Evolutionary conservation across 1,140 invertebrate genomes (phyloP).

Genomic region (Colletes gigas): DNA sequence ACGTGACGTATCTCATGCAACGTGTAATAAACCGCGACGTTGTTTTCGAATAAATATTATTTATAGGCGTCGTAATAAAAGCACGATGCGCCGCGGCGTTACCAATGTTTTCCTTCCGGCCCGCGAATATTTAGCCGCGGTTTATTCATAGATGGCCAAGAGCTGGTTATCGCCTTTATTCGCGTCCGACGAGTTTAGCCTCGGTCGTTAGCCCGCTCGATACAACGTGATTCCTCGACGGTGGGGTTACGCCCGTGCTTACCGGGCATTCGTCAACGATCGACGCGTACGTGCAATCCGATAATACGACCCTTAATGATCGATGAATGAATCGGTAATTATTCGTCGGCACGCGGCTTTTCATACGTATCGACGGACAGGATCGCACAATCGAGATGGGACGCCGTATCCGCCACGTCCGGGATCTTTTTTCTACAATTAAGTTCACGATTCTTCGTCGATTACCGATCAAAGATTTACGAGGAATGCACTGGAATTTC

Average conservation of each 20-base stretch:
- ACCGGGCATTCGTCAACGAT: slow-evolving; percentile 56
- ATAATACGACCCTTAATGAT: slow-evolving; percentile 68
- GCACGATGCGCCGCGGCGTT: neutral
- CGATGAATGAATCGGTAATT: slow-evolving; percentile 72
- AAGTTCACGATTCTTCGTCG: slow-evolving; percentile 44
- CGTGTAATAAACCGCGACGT: slow-evolving; percentile 49
- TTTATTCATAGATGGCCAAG: slow-evolving; percentile 23
- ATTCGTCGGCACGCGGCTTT: slow-evolving; percentile 23
- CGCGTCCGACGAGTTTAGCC: slow-evolving; percentile 28
- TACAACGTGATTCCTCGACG: slow-evolving; percentile 51
- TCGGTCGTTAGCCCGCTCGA: slow-evolving; percentile 47
- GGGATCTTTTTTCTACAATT: slow-evolving; percentile 46
- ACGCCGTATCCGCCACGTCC: slow-evolving; percentile 21
- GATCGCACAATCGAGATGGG: slow-evolving; percentile 29
- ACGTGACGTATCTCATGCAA: neutral
- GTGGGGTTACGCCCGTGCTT: slow-evolving; percentile 50
- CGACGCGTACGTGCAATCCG: slow-evolving; percentile 55
- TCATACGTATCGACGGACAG: slow-evolving; percentile 30
- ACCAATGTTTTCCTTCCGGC: neutral
- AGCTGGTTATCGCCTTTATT: slow-evolving; percentile 54
- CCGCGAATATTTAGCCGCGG: slow-evolving; percentile 11
- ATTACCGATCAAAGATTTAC: slow-evolving; percentile 23
- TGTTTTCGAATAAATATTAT: slow-evolving; percentile 57
- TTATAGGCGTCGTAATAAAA: slow-evolving; percentile 34
- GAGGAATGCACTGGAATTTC: too few species aligned